These are phyloP conservation scores for Tridacna crocea DNA, from an alignment of 2,888 invertebrate species.

Conservation along the genomic window DNA sequence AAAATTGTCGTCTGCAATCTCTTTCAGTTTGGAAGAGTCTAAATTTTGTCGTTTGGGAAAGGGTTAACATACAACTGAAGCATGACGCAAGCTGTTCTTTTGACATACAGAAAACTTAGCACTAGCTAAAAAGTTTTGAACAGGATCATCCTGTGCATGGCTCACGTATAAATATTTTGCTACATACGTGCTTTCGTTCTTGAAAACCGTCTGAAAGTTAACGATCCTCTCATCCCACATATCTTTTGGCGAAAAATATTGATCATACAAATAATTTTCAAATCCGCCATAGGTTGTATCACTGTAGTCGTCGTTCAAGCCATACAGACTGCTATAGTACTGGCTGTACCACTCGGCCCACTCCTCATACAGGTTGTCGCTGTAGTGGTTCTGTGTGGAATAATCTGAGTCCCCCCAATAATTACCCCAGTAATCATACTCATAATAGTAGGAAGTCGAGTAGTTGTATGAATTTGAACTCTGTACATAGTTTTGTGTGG, in stretches of 20 bases:
- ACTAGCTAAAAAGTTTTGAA: no score
- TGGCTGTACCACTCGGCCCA: constrained; percentile 19
- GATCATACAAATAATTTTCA: constrained; percentile 23
- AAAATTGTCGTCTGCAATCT: no score
- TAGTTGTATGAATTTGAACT: no score
- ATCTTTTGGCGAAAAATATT: constrained; percentile 45
- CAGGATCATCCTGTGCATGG: no score
- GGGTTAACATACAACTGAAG: no score
- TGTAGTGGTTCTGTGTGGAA: not conserved
- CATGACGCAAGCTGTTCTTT: no score
- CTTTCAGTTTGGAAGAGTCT: no score
- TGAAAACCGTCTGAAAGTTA: constrained; percentile 51
- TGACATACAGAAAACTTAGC: no score
- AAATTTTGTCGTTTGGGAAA: no score
- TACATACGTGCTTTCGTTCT: constrained; percentile 29
- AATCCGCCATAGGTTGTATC: not conserved
- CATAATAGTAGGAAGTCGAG: constrained; percentile 17
- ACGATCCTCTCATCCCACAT: constrained; percentile 46
- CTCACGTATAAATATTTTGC: no score
- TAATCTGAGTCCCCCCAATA: constrained; percentile 15
- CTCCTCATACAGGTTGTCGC: not conserved
- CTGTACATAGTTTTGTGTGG: no score
- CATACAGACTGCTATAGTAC: constrained; percentile 11
- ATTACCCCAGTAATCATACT: constrained; percentile 37
- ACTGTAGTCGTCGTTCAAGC: constrained; percentile 2